Evolutionary conservation across 2,888 invertebrate genomes (phyloP).

Genomic region (Zygothrica quintamaculata): DNA sequence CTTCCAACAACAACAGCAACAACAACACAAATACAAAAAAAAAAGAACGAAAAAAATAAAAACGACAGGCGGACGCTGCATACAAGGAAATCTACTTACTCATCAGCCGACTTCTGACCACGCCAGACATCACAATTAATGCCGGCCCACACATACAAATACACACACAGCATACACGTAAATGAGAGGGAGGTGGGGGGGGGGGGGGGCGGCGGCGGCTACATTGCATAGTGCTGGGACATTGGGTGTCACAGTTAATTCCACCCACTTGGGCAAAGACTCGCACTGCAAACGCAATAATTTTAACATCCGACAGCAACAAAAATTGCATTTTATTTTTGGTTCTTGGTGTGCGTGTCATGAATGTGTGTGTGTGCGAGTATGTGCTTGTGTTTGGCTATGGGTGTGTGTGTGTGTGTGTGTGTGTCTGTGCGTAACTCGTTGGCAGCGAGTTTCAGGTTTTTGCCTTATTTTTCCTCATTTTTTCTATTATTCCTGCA

Average conservation of each 20-base stretch:
- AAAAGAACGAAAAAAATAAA: constrained; percentile 30
- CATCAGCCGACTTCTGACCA: constrained; percentile 63
- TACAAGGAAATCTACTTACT: constrained; percentile 81
- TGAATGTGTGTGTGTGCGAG: constrained; percentile 6
- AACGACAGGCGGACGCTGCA: constrained; percentile 50
- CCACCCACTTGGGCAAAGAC: constrained; percentile 63
- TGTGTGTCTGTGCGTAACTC: constrained; percentile 32
- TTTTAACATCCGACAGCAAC: constrained; percentile 71
- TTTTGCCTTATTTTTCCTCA: constrained; percentile 47
- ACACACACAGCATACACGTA: constrained; percentile 32
- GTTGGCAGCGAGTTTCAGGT: constrained; percentile 30
- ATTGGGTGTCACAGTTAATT: constrained; percentile 60
- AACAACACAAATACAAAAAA: constrained; percentile 1
- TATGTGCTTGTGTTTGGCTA: background rate
- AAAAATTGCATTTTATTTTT: constrained; percentile 81
- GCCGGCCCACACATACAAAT: constrained; percentile 47
- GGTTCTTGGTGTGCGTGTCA: constrained; percentile 40
- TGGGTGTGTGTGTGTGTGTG: constrained; percentile 8
- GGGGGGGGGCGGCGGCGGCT: no score
- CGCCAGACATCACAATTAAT: constrained; percentile 80
- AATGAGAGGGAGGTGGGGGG: constrained; percentile 21
- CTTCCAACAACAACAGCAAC: constrained; percentile 28
- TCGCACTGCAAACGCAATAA: constrained; percentile 61
- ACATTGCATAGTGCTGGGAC: constrained; percentile 1
- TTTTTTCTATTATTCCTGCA: constrained; percentile 12